A percentile compares a stretch with the other conserved stretches of the same genome.
Conservation (phyloP, 2,888 invertebrate species). For the Pemphredon lugubris region DNA sequence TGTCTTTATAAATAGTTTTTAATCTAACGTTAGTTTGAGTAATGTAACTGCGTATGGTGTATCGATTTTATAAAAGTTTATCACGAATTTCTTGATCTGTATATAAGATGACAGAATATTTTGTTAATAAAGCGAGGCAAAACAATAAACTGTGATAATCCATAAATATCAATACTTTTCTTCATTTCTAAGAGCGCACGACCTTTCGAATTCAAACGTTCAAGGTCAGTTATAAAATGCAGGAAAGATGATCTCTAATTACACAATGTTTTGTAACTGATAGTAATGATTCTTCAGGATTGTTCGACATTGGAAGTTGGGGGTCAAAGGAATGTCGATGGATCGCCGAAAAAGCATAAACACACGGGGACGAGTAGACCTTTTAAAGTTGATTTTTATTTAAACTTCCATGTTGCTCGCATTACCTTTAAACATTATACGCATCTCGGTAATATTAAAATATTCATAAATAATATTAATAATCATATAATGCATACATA, state of each 20-base stretch:
- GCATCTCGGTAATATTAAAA: slow-evolving; percentile 75
- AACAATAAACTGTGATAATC: slow-evolving; percentile 69
- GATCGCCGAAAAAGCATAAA: too few species aligned
- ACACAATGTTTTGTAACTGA: too few species aligned
- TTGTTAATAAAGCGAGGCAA: slow-evolving; percentile 73
- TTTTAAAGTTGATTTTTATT: slow-evolving; percentile 62
- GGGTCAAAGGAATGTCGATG: too few species aligned
- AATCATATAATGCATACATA: slow-evolving; percentile 73
- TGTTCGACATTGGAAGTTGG: too few species aligned
- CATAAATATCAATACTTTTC: slow-evolving; percentile 10
- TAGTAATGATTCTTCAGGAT: too few species aligned
- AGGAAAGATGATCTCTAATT: too few species aligned
- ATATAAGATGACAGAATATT: slow-evolving; percentile 74
- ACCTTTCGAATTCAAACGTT: neutral
- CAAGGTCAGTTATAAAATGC: too few species aligned
- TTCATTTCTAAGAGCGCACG: neutral
- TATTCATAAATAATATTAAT: slow-evolving; percentile 79
- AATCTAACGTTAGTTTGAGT: slow-evolving; percentile 32
- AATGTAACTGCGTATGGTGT: slow-evolving; percentile 34
- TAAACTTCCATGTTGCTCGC: slow-evolving; percentile 61
- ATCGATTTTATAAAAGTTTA: slow-evolving; percentile 61
- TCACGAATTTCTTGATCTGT: slow-evolving; percentile 56
- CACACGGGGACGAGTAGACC: too few species aligned
- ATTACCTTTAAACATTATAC: slow-evolving; percentile 71
- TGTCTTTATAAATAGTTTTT: slow-evolving; percentile 26